phyloP scores from a whole-genome alignment of 2,797 vertebrate species.

The Scolopax bukidnonensis region DNA sequence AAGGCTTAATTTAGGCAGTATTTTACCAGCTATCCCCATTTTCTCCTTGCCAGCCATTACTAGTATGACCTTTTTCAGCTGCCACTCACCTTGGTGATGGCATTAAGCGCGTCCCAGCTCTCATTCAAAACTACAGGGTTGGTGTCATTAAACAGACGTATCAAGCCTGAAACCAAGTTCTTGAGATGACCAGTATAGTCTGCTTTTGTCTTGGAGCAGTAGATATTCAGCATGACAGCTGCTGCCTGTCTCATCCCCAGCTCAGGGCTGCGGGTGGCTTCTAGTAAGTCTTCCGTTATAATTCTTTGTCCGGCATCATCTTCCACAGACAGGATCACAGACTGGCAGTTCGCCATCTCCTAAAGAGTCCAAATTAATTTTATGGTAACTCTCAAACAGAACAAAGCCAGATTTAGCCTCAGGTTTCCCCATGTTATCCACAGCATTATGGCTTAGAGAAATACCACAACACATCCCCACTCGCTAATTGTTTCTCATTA shows the following conservation, averaged over 20 bases:
- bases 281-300: conserved; percentile 93
- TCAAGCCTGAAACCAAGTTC: conserved; percentile 90
- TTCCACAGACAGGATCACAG: conserved; percentile 94
- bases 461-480: neutral
- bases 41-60: neutral
- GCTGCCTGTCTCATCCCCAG: conserved; percentile 91
- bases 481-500: neutral
- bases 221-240: conserved; percentile 91
- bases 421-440: neutral
- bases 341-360: conserved; percentile 95
- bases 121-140: conserved; percentile 90
- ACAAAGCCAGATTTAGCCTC: neutral
- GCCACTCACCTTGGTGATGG: conserved; percentile 92
- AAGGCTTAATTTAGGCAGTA: neutral
- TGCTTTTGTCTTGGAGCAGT: conserved; percentile 92
- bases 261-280: conserved; percentile 89
- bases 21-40: neutral
- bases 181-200: conserved; percentile 91
- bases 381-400: neutral
- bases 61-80: neutral
- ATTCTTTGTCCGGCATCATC: conserved; percentile 95
- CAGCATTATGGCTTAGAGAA: neutral
- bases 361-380: conserved; percentile 37
- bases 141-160: conserved; percentile 93
- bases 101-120: conserved; percentile 97